These are phyloP conservation scores for Parnassius glacialis DNA, from an alignment of 2,888 invertebrate species.

Conservation along the genomic window DNA sequence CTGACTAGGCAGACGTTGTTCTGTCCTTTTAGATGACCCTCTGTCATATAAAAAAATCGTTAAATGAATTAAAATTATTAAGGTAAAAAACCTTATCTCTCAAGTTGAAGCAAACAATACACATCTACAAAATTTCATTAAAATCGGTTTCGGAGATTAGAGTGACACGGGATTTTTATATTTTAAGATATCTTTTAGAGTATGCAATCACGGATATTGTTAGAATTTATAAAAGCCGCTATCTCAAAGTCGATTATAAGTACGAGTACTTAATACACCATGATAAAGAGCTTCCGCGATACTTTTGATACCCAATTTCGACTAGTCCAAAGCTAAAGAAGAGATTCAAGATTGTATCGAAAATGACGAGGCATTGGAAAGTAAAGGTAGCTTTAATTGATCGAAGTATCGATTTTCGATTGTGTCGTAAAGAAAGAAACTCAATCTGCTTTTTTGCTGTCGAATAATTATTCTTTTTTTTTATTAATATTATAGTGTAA, in stretches of 20 bases:
- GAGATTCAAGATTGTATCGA: conserved; percentile 1
- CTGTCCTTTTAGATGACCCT: no score
- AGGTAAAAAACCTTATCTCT: no score
- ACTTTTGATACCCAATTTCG: conserved; percentile 2
- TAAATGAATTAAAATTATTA: no score
- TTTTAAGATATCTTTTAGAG: not conserved
- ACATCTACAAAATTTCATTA: no score
- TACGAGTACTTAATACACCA: not conserved
- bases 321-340: conserved; percentile 3
- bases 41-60: no score
- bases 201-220: not conserved
- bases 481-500: no score
- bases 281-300: not conserved
- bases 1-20: no score
- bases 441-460: not conserved
- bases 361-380: not conserved
- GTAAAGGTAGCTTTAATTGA: not conserved
- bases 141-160: no score
- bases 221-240: not conserved
- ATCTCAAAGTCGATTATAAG: not conserved
- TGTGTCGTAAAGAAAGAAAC: not conserved
- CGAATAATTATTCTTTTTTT: not conserved
- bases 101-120: no score
- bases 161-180: not conserved
- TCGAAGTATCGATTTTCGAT: not conserved